phyloP scores from a whole-genome alignment of 2,888 invertebrate genomes.

The Mythimna albipuncta region DNA sequence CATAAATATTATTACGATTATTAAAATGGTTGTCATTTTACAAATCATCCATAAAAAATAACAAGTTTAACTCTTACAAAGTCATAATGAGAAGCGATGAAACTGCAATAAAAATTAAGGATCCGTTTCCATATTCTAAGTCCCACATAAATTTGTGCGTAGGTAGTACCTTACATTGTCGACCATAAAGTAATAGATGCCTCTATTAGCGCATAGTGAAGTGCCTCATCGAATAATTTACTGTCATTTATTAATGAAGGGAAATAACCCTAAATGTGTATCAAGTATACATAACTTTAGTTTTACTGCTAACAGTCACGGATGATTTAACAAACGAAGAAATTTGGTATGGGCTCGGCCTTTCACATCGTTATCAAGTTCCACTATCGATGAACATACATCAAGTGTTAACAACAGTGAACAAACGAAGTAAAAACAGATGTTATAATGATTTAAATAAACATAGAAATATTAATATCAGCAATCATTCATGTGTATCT shows the following conservation, averaged over 20 bases:
- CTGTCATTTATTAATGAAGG: conserved; percentile 74
- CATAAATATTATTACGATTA: conserved; percentile 12
- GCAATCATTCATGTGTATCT: conserved; percentile 35
- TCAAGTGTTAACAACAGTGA: conserved; percentile 52
- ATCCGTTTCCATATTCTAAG: conserved; percentile 25
- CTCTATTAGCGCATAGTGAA: conserved; percentile 68
- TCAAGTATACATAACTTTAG: conserved; percentile 74
- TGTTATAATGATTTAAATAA: conserved; percentile 47
- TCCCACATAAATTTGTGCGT: conserved; percentile 35
- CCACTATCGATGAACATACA: conserved; percentile 56
- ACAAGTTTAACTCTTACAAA: conserved; percentile 27
- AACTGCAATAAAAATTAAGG: conserved; percentile 49
- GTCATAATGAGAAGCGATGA: conserved; percentile 32
- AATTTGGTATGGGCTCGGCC: conserved; percentile 60
- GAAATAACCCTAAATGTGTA: conserved; percentile 76
- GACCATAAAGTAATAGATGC: conserved; percentile 55
- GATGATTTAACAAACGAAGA: conserved; percentile 81
- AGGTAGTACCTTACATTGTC: conserved; percentile 15
- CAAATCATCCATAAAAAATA: conserved; percentile 6
- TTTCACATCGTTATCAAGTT: conserved; percentile 66
- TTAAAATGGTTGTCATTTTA: conserved; percentile 14
- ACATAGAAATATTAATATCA: conserved; percentile 49
- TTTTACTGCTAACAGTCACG: conserved; percentile 81
- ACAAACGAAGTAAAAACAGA: conserved; percentile 44
- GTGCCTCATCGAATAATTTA: conserved; percentile 70